These are phyloP conservation scores for Drosophila varians DNA, from an alignment of 1,140 invertebrate genomes.

Conservation along the genomic window DNA sequence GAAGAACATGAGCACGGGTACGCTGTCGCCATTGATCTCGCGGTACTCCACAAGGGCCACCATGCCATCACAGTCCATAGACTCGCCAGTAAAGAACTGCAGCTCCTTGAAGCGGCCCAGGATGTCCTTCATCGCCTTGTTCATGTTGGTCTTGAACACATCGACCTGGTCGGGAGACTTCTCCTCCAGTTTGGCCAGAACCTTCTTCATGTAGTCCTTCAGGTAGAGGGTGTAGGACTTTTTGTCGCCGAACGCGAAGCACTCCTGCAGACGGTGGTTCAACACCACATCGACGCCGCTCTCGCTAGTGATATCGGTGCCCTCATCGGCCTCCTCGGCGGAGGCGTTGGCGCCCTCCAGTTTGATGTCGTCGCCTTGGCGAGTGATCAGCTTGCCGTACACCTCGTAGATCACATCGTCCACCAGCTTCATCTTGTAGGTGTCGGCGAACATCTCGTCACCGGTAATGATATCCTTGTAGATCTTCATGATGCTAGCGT, in stretches of 20 bases:
- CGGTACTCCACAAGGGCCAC: conserved; percentile 97
- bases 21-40: conserved; percentile 91
- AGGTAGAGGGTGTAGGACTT: conserved; percentile 96
- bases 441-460: conserved; percentile 99
- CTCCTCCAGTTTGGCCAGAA: conserved; percentile 92
- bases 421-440: conserved; percentile 96
- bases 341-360: conserved; percentile 96
- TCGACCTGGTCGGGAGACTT: conserved; percentile 92
- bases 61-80: conserved; percentile 96
- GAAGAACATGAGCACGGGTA: conserved; percentile 96
- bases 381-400: conserved; percentile 92
- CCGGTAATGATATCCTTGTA: conserved; percentile 97
- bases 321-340: conserved; percentile 95
- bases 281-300: conserved; percentile 96
- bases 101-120: conserved; percentile 95
- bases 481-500: conserved; percentile 93
- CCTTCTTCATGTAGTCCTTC: conserved; percentile 98
- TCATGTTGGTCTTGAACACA: conserved; percentile 95
- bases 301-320: conserved; percentile 89
- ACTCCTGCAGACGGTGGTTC: conserved; percentile 95
- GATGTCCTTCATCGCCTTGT: conserved; percentile 97
- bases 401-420: conserved; percentile 98
- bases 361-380: conserved; percentile 91
- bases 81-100: conserved; percentile 97
- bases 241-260: conserved; percentile 93